These are phyloP conservation scores for Dasyornis broadbenti DNA, from an alignment of 2,113 vertebrate species.

Conservation along the genomic window DNA sequence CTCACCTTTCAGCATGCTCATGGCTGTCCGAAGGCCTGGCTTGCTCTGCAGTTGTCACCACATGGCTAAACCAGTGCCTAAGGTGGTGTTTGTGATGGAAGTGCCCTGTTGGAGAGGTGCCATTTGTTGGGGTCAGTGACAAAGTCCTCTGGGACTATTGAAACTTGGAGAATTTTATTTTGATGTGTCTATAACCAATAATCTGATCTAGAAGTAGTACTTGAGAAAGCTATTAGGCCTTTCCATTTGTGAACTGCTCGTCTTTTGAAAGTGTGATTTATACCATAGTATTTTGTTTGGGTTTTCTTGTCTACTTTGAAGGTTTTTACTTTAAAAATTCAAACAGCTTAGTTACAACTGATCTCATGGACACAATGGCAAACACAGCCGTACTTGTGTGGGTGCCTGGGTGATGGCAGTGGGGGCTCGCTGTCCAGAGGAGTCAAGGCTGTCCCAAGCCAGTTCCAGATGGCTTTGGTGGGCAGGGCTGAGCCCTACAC, in stretches of 20 bases:
- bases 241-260: neutral
- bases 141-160: neutral
- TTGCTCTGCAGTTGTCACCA: neutral
- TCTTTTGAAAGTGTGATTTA: neutral
- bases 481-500: rapidly evolving
- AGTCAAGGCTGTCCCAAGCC: rapidly evolving
- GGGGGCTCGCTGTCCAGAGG: neutral
- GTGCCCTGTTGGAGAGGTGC: neutral
- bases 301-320: neutral
- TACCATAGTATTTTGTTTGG: neutral
- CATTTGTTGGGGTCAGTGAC: neutral
- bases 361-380: neutral
- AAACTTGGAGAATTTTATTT: neutral
- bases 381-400: rapidly evolving
- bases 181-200: rapidly evolving
- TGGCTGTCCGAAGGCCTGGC: rapidly evolving
- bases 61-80: rapidly evolving
- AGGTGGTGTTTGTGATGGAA: rapidly evolving
- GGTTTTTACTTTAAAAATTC: neutral
- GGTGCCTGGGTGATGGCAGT: neutral
- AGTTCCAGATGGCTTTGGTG: rapidly evolving
- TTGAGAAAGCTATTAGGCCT: neutral
- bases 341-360: neutral
- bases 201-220: neutral
- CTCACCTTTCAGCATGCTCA: rapidly evolving